phyloP scores from a whole-genome alignment of 2,797 vertebrate genomes.

The Paguma larvata region DNA sequence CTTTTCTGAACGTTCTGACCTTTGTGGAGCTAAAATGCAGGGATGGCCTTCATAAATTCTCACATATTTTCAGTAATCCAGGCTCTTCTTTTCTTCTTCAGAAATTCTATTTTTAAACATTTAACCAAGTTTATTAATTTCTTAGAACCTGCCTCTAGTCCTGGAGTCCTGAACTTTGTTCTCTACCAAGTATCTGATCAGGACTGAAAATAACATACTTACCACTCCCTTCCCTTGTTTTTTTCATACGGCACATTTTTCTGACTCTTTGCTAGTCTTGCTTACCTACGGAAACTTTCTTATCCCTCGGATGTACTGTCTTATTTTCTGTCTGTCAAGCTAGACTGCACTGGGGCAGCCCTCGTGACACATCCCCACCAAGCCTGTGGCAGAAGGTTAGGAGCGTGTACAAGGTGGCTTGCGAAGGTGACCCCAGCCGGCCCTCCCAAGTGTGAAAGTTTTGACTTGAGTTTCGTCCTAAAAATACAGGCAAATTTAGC shows the following conservation, averaged over 20 bases:
- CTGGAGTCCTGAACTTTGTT: neutral
- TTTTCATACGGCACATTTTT: neutral
- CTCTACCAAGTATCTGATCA: neutral
- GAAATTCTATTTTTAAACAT: constrained; percentile 17
- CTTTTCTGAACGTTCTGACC: constrained; percentile 22
- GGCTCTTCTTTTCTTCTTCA: neutral
- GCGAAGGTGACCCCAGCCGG: neutral
- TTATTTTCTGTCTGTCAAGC: neutral
- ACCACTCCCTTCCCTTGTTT: neutral
- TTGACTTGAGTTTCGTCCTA: neutral
- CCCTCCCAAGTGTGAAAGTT: neutral
- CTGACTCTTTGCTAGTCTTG: neutral
- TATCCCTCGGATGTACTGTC: neutral
- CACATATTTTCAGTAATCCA: neutral
- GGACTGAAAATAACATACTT: neutral
- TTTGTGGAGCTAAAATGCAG: neutral
- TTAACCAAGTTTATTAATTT: neutral
- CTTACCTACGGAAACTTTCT: neutral
- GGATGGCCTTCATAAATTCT: neutral
- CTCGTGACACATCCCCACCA: neutral
- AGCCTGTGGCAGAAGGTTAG: neutral
- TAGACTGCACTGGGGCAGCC: neutral
- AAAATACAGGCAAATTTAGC: neutral
- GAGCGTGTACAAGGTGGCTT: neutral
- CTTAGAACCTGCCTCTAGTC: neutral